Evolutionary conservation across 2,113 vertebrate species (phyloP).

Genomic region (Spermophilus dauricus): DNA sequence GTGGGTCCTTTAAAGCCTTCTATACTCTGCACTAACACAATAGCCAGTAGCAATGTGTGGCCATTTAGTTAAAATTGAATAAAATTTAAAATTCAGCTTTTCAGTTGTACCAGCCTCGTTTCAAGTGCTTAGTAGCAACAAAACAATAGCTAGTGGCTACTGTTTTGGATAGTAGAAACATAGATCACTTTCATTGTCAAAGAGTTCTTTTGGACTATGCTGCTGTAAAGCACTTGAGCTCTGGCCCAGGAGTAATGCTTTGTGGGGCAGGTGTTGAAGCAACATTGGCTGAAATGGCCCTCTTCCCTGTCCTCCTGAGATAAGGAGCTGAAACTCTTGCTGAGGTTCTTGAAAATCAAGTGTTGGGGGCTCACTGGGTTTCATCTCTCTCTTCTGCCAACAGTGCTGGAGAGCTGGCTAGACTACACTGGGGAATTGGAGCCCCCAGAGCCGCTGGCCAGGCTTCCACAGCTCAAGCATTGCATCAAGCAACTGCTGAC

Average conservation of each 20-base stretch:
- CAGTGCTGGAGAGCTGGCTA: slow-evolving; percentile 98
- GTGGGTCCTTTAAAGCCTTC: background rate
- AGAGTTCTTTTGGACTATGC: background rate
- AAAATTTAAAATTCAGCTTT: slow-evolving; percentile 39
- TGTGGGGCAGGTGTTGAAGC: background rate
- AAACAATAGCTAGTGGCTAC: background rate
- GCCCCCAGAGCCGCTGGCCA: slow-evolving; percentile 96
- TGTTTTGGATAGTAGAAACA: background rate
- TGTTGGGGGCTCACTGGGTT: slow-evolving; percentile 42
- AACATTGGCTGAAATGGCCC: background rate
- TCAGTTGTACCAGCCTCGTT: background rate
- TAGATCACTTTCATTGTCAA: background rate
- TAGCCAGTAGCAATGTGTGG: background rate
- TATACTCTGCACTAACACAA: background rate
- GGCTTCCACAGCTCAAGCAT: slow-evolving; percentile 97
- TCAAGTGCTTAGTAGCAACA: background rate
- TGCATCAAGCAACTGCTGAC: slow-evolving; percentile 96
- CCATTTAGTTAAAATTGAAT: slow-evolving; percentile 49
- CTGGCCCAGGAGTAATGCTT: background rate
- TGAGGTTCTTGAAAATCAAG: background rate
- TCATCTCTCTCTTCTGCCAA: slow-evolving; percentile 57
- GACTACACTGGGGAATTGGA: slow-evolving; percentile 98
- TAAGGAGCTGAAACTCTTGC: background rate
- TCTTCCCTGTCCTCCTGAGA: background rate
- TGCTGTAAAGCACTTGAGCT: background rate